Evolutionary conservation across 2,797 vertebrate genomes (phyloP), one percentile per base, ranked within the genome.

Genomic region (Girardinus metallicus): DNA sequence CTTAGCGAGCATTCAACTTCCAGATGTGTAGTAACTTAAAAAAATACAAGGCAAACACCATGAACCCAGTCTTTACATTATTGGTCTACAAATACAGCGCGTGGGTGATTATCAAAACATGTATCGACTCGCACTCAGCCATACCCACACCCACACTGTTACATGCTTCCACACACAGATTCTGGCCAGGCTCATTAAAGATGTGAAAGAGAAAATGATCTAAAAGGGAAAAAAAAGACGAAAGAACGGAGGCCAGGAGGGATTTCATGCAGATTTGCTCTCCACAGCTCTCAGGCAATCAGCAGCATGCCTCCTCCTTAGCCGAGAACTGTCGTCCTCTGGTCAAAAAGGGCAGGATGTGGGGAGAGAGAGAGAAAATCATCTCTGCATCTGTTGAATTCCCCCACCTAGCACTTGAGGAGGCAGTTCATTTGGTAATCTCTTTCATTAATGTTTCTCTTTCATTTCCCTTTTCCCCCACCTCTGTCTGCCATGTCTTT

Each of bases 361-460:
- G 64, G 55, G 81, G 78, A 53, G 80, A 74, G 78, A 77, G 74
- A 86, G 85, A 84, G 60, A 84, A 44, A 88, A 85, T 88, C 83
- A 87, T 93, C 84, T 85, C 55, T 44, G 86, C 77, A 34, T 92
- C 91, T 86, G 87, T 85, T 34, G 72, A 91, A 88, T 89, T 84
- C 86, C 79, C 80, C 83, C 87, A 81, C 88, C 89, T 79, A 81
- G 87, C 82, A 89, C 87, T 91, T 81, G 87, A 90, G 86, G 80
- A 92, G 84, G 85, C 87, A 82, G 88, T 92, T 95, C 91, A 94
- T 95, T 94, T 91, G 80, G 60, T 57, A 93, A 91, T 95, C 94
- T 82, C 85, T 95, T 95, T 95, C 93, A 95, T 95, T 93, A 92
- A 90, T 90, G 82, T 93, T 95, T 95, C 91, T 90, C 91, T 95